Percentiles rank a stretch among this genome's conserved stretches.
Conservation (phyloP, 2,888 invertebrate species). For the Epinotia demarniana region DNA sequence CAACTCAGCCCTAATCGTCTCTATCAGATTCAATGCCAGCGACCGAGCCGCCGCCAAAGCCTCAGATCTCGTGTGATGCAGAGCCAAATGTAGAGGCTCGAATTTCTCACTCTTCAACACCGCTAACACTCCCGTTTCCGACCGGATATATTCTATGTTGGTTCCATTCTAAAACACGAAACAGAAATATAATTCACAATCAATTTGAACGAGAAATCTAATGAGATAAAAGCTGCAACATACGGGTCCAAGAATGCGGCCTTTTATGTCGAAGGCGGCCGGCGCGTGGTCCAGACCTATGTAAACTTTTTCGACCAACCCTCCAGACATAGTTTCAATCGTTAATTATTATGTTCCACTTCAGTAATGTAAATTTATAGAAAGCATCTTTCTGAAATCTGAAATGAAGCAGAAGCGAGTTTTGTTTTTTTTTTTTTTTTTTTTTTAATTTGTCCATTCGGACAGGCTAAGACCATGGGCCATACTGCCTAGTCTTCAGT, state of each 20-base stretch:
- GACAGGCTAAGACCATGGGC: no score
- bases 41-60: slow-evolving; percentile 89
- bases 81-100: slow-evolving; percentile 90
- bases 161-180: slow-evolving; percentile 83
- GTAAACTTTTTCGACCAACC: slow-evolving; percentile 88
- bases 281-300: slow-evolving; percentile 92
- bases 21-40: slow-evolving; percentile 90
- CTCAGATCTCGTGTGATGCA: slow-evolving; percentile 89
- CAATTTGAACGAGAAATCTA: slow-evolving; percentile 37
- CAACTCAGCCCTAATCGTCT: slow-evolving; percentile 88
- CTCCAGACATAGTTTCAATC: slow-evolving; percentile 73
- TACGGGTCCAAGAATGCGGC: slow-evolving; percentile 88
- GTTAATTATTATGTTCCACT: slow-evolving; percentile 21
- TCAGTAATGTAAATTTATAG: slow-evolving; percentile 19
- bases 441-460: no score
- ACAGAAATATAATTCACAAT: slow-evolving; percentile 7
- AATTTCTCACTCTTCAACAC: slow-evolving; percentile 88
- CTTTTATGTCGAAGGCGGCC: slow-evolving; percentile 89
- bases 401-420: slow-evolving; percentile 26
- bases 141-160: slow-evolving; percentile 90
- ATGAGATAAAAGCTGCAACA: slow-evolving; percentile 53
- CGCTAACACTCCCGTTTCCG: slow-evolving; percentile 91
- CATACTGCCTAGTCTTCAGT: no score
- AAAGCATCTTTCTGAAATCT: slow-evolving; percentile 39
- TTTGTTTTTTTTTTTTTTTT: slow-evolving; percentile 30